phyloP scores from a whole-genome alignment of 2,888 invertebrate genomes.

The Amphiduros pacificus region DNA sequence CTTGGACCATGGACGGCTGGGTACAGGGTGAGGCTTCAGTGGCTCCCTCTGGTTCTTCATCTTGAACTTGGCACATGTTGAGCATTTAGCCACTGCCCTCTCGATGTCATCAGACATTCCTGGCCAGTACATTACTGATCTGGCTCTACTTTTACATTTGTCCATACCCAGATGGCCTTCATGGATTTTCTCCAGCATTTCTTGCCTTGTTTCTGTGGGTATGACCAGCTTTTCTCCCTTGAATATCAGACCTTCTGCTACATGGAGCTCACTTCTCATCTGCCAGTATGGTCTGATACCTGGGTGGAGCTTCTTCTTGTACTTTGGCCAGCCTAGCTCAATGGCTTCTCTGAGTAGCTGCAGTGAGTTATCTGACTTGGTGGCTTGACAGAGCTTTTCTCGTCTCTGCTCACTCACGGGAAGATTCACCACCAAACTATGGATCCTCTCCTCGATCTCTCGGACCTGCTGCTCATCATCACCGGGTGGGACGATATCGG shows the following conservation, averaged over 20 bases:
- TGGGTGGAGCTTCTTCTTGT: not conserved
- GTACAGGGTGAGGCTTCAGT: constrained; percentile 18
- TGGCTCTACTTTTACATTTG: constrained; percentile 7
- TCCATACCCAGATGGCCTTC: constrained; percentile 10
- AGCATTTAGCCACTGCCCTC: not conserved
- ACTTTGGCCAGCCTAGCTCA: constrained; percentile 11
- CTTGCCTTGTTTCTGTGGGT: constrained; percentile 11
- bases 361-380: constrained; percentile 4
- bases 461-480: too few relatives aligned
- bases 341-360: not conserved
- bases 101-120: constrained; percentile 3
- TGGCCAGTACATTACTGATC: constrained; percentile 19
- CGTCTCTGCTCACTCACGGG: not conserved
- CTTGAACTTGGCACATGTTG: not conserved
- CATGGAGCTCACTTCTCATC: constrained; percentile 1
- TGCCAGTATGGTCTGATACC: not conserved
- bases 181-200: constrained; percentile 18
- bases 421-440: not conserved
- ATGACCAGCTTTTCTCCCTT: constrained; percentile 10
- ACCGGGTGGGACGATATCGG: too few relatives aligned
- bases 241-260: constrained; percentile 14
- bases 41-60: constrained; percentile 17
- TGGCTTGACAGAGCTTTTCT: not conserved
- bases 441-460: not conserved
- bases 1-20: constrained; percentile 27